A percentile compares a stretch with the other conserved stretches of the same genome.
phyloP scores from a whole-genome alignment of 2,888 invertebrate species.

The Autographa pulchrina region DNA sequence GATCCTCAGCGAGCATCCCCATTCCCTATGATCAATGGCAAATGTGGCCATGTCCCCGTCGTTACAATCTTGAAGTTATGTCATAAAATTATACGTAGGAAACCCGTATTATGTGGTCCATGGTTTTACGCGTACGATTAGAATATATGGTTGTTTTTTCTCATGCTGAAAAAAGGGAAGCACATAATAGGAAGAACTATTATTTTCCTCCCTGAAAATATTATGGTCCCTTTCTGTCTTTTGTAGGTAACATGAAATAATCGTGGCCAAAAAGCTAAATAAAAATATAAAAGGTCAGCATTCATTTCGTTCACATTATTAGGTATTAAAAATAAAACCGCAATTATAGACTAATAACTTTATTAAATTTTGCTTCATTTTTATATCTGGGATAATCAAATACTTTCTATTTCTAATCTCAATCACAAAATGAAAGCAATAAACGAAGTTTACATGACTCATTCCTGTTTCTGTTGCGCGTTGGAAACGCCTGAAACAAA shows the following conservation, averaged over 20 bases:
- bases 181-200: neutral
- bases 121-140: constrained; percentile 18
- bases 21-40: constrained; percentile 54
- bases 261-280: neutral
- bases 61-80: constrained; percentile 43
- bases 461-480: constrained; percentile 18
- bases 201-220: neutral
- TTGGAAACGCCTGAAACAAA: constrained; percentile 20
- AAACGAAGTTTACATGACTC: neutral
- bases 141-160: constrained; percentile 23
- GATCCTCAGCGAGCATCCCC: constrained; percentile 50
- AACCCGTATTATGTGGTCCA: neutral
- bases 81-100: constrained; percentile 24
- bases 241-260: constrained; percentile 20
- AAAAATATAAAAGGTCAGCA: neutral
- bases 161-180: neutral
- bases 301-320: neutral
- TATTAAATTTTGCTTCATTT: neutral
- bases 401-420: neutral
- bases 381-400: neutral
- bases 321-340: neutral
- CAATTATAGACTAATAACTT: neutral
- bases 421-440: neutral
- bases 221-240: neutral
- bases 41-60: constrained; percentile 43